Conservation (phyloP, 1,140 invertebrate genomes). For the Pentalonia nigronervosa region DNA sequence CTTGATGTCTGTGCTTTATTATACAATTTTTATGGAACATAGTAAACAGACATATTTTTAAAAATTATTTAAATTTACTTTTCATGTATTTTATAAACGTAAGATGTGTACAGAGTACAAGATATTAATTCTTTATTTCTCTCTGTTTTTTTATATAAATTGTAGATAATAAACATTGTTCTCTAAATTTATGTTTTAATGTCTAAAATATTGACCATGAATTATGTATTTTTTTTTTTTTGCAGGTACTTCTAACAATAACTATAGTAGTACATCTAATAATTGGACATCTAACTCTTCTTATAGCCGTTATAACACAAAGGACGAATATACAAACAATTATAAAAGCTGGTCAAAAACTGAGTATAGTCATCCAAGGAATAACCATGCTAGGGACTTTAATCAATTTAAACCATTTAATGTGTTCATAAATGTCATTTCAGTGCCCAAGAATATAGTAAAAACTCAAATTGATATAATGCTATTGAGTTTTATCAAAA, state of each 20-base stretch:
- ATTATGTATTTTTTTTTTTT: conserved; percentile 20
- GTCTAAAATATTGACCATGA: background rate
- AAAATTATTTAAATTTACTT: too few species aligned
- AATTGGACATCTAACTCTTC: conserved; percentile 33
- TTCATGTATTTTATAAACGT: too few species aligned
- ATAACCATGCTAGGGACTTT: background rate
- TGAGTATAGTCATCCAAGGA: background rate
- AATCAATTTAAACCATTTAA: conserved; percentile 6
- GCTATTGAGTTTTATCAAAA: conserved; percentile 50
- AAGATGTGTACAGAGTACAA: too few species aligned
- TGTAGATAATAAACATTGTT: background rate
- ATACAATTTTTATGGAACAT: background rate
- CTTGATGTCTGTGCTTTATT: background rate
- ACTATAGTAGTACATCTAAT: background rate
- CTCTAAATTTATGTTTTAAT: background rate
- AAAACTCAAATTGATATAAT: conserved; percentile 47
- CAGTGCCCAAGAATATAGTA: conserved; percentile 33
- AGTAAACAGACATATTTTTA: background rate
- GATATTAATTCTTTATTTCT: too few species aligned
- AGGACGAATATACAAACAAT: background rate
- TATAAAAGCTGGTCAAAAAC: background rate
- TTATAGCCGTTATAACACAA: background rate
- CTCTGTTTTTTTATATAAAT: too few species aligned
- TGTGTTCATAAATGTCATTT: conserved; percentile 38
- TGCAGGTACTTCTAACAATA: conserved; percentile 4